Base-by-base conservation (phyloP, 2,888 invertebrate species). In the Plagiodera versicolora region DNA sequence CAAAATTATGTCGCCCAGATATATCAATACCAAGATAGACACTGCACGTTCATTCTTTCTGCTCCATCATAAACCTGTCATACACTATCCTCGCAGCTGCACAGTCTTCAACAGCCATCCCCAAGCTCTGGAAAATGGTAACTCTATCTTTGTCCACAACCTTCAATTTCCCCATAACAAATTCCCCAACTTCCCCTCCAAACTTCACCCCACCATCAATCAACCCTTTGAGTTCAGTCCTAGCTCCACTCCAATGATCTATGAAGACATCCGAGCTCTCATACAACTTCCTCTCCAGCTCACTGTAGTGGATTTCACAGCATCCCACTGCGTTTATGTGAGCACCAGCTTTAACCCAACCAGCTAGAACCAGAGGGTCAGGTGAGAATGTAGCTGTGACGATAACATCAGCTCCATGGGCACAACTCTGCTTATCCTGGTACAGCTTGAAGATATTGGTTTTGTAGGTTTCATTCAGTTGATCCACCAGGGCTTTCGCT, bases 311-410 rank as follows among this genome's bases (percentile, higher is more conserved):
- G 74, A 67, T 80, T 65, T 45, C 73, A 62, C 80, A 84, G n/a
- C 85, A 85, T 16, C 88, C 87, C 46, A 88, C 82, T 66, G 86
- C 88, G 77, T 88, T 88, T 19, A 89, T 84, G 73, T 88, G 87
- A 3, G 83, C 83, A 35, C 83, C 82, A 8, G 74, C 68, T 71
- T 83, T 83, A 2, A 86, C 74, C 83, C 86, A 85, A 19, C 79
- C 76, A 1, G 72, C 71, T 35, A 80, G 70, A 1, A 89, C 67
- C 14, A 89, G 72, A 0, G 87, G 83, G n/a, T 76, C 74, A 0
- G 68, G 69, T 60, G 77, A 81, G 45, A 62, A 60, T 1, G 88
- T 88, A 0, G 84, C 84, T 1, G 87, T 86, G 32, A 87, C 82
- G 59, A 89, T 83, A 20, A 89, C 82, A 77, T 89, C 87, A 1